Conservation (phyloP, 2,113 vertebrate species). For the Paratilapia polleni region DNA sequence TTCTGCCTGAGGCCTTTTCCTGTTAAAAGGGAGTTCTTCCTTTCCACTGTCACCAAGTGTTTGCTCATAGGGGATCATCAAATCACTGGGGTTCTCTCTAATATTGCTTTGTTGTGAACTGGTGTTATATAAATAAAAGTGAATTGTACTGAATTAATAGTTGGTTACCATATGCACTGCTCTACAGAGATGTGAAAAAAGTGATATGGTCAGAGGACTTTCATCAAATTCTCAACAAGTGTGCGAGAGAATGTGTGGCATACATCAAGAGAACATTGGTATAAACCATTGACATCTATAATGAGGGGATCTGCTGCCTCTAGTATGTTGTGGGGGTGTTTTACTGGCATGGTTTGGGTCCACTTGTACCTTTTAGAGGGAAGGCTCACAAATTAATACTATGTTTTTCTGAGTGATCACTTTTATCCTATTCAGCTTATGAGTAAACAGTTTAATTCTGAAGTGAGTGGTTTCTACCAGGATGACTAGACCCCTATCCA, state of each 20-base stretch:
- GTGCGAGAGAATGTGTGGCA: not conserved
- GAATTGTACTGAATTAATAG: too few relatives aligned
- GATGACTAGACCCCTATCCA: not conserved
- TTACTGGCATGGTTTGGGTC: not conserved
- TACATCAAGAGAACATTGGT: not conserved
- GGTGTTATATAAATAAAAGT: too few relatives aligned
- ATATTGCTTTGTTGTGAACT: too few relatives aligned
- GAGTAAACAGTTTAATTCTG: not conserved
- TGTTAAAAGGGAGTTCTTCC: too few relatives aligned
- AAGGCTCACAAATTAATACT: not conserved
- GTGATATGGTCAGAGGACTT: not conserved
- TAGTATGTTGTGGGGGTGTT: not conserved
- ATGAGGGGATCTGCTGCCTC: not conserved
- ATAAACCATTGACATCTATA: not conserved
- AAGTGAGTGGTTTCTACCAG: not conserved
- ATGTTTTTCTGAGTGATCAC: not conserved
- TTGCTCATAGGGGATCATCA: too few relatives aligned
- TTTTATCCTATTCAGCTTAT: not conserved
- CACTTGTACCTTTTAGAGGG: not conserved
- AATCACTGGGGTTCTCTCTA: too few relatives aligned
- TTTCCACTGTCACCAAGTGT: too few relatives aligned
- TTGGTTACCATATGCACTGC: too few relatives aligned
- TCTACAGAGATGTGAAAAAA: too few relatives aligned
- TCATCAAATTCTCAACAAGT: not conserved
- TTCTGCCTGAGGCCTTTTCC: too few relatives aligned